phyloP scores from a whole-genome alignment of 1,140 invertebrate species.

The Temnothorax nylanderi region DNA sequence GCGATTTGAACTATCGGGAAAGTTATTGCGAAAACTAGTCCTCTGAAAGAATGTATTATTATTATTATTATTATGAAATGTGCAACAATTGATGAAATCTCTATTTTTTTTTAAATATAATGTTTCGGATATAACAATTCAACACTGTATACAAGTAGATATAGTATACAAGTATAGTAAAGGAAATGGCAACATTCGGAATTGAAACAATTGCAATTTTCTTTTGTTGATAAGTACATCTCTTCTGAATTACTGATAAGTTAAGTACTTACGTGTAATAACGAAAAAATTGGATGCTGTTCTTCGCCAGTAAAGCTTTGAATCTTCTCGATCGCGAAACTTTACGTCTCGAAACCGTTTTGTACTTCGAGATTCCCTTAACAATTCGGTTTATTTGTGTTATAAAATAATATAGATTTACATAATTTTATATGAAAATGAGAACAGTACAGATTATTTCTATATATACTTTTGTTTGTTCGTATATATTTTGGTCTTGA shows the following conservation, averaged over 20 bases:
- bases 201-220: neutral
- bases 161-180: neutral
- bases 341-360: neutral
- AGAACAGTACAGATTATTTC: neutral
- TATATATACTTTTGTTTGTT: neutral
- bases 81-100: neutral
- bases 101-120: neutral
- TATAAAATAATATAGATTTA: neutral
- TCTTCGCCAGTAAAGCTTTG: constrained; percentile 88
- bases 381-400: neutral
- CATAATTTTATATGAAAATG: neutral
- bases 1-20: constrained; percentile 93
- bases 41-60: constrained; percentile 85
- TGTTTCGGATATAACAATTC: neutral
- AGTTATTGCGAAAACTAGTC: constrained; percentile 92
- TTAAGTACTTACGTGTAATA: constrained; percentile 79
- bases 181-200: neutral
- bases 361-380: neutral
- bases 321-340: constrained; percentile 29
- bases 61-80: neutral
- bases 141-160: neutral
- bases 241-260: neutral
- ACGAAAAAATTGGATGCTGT: constrained; percentile 88
- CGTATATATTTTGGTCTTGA: neutral
- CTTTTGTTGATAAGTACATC: neutral